Conservation (phyloP, 2,113 vertebrate genomes). For the Mirza zaza region DNA sequence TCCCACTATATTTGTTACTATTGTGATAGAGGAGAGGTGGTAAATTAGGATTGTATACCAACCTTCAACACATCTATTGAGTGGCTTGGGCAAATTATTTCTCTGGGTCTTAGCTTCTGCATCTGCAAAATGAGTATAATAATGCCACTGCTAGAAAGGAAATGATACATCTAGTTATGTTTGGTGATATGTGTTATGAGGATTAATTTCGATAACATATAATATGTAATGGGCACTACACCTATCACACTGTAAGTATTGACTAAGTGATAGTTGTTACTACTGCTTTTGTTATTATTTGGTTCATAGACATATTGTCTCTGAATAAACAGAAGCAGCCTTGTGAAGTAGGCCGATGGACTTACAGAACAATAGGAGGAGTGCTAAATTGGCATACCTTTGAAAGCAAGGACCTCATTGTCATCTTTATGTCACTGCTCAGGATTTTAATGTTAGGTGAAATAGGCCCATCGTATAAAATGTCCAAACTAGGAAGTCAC, state of each 20-base stretch:
- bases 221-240: not conserved
- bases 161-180: constrained; percentile 50
- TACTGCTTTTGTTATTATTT: not conserved
- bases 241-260: not conserved
- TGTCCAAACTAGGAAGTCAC: constrained; percentile 60
- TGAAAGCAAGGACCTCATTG: not conserved
- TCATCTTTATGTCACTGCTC: constrained; percentile 32
- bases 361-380: not conserved
- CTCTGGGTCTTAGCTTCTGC: not conserved
- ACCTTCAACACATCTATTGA: not conserved
- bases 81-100: not conserved
- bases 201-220: not conserved
- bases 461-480: constrained; percentile 64
- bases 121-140: not conserved
- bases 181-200: constrained; percentile 56
- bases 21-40: not conserved
- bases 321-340: not conserved
- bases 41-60: not conserved
- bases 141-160: constrained; percentile 66
- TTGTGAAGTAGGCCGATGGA: not conserved
- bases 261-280: not conserved
- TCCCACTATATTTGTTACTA: not conserved
- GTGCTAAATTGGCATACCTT: not conserved
- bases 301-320: not conserved
- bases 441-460: constrained; percentile 47